Evolutionary conservation across 2,113 vertebrate species (phyloP), one percentile per base, ranked within the genome.

Genomic region (Corythornis vintsioides): DNA sequence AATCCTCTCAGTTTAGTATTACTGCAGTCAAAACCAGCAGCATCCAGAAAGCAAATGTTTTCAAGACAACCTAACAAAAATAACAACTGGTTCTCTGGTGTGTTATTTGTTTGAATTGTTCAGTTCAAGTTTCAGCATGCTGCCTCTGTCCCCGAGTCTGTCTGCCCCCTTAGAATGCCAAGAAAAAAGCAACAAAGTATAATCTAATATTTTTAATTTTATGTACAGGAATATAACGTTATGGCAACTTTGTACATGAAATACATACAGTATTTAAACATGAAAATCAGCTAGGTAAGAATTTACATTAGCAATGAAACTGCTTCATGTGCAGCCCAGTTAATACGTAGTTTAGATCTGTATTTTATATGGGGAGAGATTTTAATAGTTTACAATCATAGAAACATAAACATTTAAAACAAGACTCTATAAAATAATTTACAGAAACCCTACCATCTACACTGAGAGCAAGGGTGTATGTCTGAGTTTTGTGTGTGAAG

Each of bases 371-470:
- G 86, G 96, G 97, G 90, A 84, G 96, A 97, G 86, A 92, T 94
- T 97, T 98, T 98, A 98, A 98, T 98, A 98, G 97, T 97, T 98
- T 98, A 98, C 97, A 98, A 94, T 98, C 97, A 98, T 98, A 98
- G 97, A 98, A 98, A 98, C 97, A 98, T 97, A 95, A 97, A 98
- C 97, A 97, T 97, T 97, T 98, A 96, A 98, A 97, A 97, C 96
- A 97, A 97, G 97, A 97, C 96, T 98, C 98, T 98, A 98, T 98
- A 98, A 99, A 99, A 99, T 99, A 99, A 99, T 98, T 99, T 99
- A 99, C 98, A 98, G 96, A 97, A 97, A 97, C 92, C 89, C 96
- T 97, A 97, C 95, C 87, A 29, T 96, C 96, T 98, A 97, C 75
- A 52, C 93, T 82, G 92, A 97, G 91, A 96, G 92, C 90, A 95